Conservation (phyloP, 2,888 invertebrate genomes). For the Ypsolopha scabrella region DNA sequence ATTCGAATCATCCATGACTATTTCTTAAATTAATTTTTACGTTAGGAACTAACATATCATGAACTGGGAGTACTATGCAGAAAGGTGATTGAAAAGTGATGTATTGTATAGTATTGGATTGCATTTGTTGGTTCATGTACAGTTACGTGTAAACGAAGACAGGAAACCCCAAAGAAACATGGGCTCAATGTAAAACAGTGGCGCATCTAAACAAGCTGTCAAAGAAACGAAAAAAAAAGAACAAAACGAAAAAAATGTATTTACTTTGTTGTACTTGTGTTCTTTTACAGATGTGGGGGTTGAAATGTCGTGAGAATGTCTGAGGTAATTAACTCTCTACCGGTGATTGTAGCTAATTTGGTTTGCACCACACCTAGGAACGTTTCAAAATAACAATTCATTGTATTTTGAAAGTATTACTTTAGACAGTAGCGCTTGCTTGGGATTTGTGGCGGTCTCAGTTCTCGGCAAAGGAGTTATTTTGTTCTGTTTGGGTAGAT, state of each 20-base stretch:
- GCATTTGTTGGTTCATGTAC: too few species aligned
- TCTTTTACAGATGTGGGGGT: slow-evolving; percentile 70
- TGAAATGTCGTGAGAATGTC: slow-evolving; percentile 68
- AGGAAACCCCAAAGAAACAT: slow-evolving; percentile 6
- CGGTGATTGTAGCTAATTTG: slow-evolving; percentile 63
- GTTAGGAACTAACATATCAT: too few species aligned
- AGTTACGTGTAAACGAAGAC: too few species aligned
- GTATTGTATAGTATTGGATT: too few species aligned
- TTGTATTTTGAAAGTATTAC: not conserved
- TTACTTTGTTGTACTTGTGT: slow-evolving; percentile 71
- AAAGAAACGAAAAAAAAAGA: slow-evolving; percentile 13
- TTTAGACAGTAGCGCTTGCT: slow-evolving; percentile 44
- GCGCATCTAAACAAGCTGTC: slow-evolving; percentile 38
- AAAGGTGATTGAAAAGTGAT: too few species aligned
- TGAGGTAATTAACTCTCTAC: slow-evolving; percentile 70
- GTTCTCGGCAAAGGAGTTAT: slow-evolving; percentile 32
- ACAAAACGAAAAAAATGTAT: slow-evolving; percentile 37
- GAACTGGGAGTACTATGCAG: too few species aligned
- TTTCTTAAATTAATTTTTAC: too few species aligned
- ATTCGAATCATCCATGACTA: too few species aligned
- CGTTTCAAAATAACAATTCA: not conserved
- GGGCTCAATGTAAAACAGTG: slow-evolving; percentile 68
- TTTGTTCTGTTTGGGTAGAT: not conserved
- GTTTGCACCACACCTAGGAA: slow-evolving; percentile 24
- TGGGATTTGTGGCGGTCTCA: slow-evolving; percentile 42